Base-by-base conservation (phyloP, 1,140 invertebrate genomes). In the Nephila pilipes region DNA sequence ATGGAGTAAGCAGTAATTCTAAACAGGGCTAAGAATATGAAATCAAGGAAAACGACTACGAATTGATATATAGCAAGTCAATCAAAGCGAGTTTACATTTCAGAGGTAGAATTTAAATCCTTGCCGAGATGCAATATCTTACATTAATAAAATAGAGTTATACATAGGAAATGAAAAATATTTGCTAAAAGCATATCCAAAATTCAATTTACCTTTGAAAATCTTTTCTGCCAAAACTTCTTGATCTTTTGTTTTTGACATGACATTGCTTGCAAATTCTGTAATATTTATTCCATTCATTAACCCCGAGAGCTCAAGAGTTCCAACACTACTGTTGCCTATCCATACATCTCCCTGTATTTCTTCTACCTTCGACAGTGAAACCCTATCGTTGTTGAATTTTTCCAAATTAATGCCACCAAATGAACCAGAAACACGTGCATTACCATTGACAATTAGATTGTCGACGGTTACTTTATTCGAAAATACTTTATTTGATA, bases 261-360 rank as follows among this genome's bases (percentile, higher is more conserved):
- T 94, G 1, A 94, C 90, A 63, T 94, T 94, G 14, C 32, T 91
- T 32, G 93, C 83, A 25, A 94, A 94, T 36, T 94, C 65, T 1
- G 12, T 18, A 36, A 94, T 63, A 55, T 94, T 60, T 0, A 92
- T 22, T 8, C 85, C 93, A 57, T 94, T 94, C 22, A 94, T n/a
- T 14, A 60, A 22, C 3, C 69, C 85, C 22, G 85, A 46, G 10
- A 94, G 63, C 22, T 79, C 14, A 22, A 94, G 3, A 10, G n/a
- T 65, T 29, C 14, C 57, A 29, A 63, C 81, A 12, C 29, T 79
- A 25, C 29, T 80, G 20, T 94, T 87, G 1, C 32, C 85, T 12
- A 94, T 18, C 32, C 46, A 85, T 8, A 94, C n/a, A 38, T 92
- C 83, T 36, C 69, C 85, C 54, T 90, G 46, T 4, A 94, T 79